Evolutionary conservation across 2,888 invertebrate genomes (phyloP).

Genomic region (Drosophila austrosaltans): DNA sequence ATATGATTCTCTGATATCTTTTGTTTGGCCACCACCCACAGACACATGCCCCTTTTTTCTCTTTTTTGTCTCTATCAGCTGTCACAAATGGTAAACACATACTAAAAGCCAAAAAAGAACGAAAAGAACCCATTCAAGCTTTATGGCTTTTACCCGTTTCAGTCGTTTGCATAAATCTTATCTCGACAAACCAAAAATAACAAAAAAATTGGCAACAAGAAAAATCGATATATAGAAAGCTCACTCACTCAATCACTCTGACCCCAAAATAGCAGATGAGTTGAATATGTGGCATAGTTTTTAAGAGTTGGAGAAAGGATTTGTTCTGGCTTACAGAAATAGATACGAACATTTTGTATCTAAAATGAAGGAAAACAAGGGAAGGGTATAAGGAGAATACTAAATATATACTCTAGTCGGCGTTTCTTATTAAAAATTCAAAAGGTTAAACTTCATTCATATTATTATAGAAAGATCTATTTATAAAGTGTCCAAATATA

Average conservation of each 20-base stretch:
- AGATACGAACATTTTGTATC: not conserved
- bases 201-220: slow-evolving; percentile 29
- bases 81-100: slow-evolving; percentile 12
- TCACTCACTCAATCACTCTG: slow-evolving; percentile 2
- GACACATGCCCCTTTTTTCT: not conserved
- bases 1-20: slow-evolving; percentile 26
- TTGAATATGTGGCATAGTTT: slow-evolving; percentile 1
- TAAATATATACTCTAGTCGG: not conserved
- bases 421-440: no score
- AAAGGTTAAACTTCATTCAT: no score
- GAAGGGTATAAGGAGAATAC: no score
- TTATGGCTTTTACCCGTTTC: slow-evolving; percentile 29
- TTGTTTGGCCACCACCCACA: slow-evolving; percentile 13
- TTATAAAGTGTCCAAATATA: not conserved
- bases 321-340: not conserved
- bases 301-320: slow-evolving; percentile 6
- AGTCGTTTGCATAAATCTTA: slow-evolving; percentile 27
- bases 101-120: slow-evolving; percentile 1
- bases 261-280: slow-evolving; percentile 11
- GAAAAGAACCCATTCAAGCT: not conserved
- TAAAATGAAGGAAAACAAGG: no score
- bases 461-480: not conserved
- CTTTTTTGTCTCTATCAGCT: slow-evolving; percentile 10
- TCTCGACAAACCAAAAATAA: slow-evolving; percentile 19
- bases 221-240: slow-evolving; percentile 40